phyloP scores from a whole-genome alignment of 2,797 vertebrate genomes.

The Myiotriccus ornatus region DNA sequence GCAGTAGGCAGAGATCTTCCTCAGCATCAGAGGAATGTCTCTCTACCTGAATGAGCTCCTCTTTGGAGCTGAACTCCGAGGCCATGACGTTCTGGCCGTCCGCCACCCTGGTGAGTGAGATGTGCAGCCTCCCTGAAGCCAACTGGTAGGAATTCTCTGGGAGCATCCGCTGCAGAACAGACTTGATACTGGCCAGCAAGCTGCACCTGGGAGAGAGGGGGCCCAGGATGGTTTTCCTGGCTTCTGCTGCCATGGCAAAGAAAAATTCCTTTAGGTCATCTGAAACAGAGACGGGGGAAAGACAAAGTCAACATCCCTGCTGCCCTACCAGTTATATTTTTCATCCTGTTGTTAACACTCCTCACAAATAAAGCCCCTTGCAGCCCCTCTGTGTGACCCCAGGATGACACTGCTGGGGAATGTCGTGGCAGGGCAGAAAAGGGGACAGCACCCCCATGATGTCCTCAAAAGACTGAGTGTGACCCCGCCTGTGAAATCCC shows the following conservation, averaged over 20 bases:
- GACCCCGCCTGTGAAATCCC: background rate
- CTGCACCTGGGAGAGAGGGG: conserved; percentile 82
- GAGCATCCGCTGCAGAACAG: conserved; percentile 70
- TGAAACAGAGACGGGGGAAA: background rate
- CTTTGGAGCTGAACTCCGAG: conserved; percentile 84
- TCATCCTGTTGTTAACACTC: background rate
- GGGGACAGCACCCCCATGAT: too few relatives aligned
- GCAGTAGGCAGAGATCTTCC: background rate
- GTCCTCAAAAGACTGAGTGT: background rate
- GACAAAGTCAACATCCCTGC: background rate
- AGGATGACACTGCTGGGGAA: background rate
- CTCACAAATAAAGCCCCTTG: background rate
- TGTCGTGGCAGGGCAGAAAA: fast-evolving
- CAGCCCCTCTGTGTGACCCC: too few relatives aligned
- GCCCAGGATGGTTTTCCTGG: conserved; percentile 78
- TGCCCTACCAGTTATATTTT: background rate
- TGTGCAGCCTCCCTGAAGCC: conserved; percentile 80
- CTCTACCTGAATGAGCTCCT: conserved; percentile 85
- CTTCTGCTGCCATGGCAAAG: conserved; percentile 71
- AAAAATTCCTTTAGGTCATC: conserved; percentile 77
- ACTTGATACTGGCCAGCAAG: conserved; percentile 75
- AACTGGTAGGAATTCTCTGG: conserved; percentile 82
- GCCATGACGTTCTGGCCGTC: conserved; percentile 81
- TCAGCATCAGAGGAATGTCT: fast-evolving
- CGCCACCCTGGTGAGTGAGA: conserved; percentile 80